Conservation (phyloP, 2,888 invertebrate genomes). For the Drosophila subquinaria region DNA sequence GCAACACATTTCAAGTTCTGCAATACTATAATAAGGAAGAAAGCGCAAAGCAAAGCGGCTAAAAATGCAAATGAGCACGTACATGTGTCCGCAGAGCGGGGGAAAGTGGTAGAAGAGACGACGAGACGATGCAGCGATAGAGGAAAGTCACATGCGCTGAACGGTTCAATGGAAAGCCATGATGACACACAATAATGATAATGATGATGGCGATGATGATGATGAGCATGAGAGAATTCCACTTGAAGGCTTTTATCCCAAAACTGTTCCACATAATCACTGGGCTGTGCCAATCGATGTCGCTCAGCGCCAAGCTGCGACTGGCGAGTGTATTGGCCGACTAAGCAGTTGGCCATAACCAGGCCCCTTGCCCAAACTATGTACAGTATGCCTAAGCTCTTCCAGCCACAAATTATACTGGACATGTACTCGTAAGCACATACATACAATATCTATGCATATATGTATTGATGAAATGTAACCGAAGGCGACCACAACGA, state of each 20-base stretch:
- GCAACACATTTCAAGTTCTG: conserved; percentile 14
- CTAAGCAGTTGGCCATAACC: conserved; percentile 55
- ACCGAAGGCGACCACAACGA: conserved; percentile 65
- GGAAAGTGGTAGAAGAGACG: conserved; percentile 1
- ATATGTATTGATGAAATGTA: conserved; percentile 68
- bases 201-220: neutral
- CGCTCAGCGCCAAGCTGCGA: conserved; percentile 28
- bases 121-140: neutral
- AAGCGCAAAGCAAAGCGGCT: conserved; percentile 68
- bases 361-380: conserved; percentile 9
- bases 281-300: conserved; percentile 46
- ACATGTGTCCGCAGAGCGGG: conserved; percentile 14
- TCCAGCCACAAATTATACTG: conserved; percentile 49
- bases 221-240: conserved; percentile 35
- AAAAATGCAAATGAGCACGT: conserved; percentile 77
- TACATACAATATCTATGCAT: conserved; percentile 2
- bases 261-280: conserved; percentile 55
- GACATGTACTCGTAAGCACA: conserved; percentile 14
- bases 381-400: conserved; percentile 14
- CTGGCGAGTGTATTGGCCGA: conserved; percentile 73
- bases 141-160: conserved; percentile 49
- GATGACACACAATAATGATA: conserved; percentile 31
- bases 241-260: conserved; percentile 25
- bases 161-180: conserved; percentile 43
- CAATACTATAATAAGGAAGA: conserved; percentile 56